Conservation (phyloP, 2,888 invertebrate genomes). For the Polietes domitor region DNA sequence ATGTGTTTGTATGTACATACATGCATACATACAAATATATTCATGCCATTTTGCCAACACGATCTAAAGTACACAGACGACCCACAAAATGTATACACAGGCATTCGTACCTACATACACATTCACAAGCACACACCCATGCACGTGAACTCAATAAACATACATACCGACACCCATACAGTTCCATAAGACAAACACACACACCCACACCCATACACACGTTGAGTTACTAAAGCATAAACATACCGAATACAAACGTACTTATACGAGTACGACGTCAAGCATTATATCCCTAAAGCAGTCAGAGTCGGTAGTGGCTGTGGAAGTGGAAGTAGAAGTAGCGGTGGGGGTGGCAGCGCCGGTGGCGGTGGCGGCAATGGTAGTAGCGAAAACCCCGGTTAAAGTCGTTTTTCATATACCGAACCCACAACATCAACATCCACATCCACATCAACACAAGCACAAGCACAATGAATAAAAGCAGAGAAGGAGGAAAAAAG, state of each 20-base stretch:
- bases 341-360: neutral
- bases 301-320: neutral
- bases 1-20: too few species aligned
- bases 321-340: too few species aligned
- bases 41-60: constrained; percentile 59
- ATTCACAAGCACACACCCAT: neutral
- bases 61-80: constrained; percentile 45
- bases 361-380: neutral
- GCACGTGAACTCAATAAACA: constrained; percentile 13
- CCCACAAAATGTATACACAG: constrained; percentile 17
- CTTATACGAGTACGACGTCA: constrained; percentile 46
- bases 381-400: constrained; percentile 37
- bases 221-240: neutral
- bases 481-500: constrained; percentile 29
- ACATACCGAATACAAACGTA: constrained; percentile 7
- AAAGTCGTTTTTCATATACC: constrained; percentile 61
- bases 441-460: too few species aligned
- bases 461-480: constrained; percentile 32
- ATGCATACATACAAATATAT: too few species aligned
- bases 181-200: neutral
- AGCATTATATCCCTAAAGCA: constrained; percentile 28
- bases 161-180: neutral
- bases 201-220: neutral
- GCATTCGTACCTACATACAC: neutral
- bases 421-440: constrained; percentile 36